Percentiles rank a stretch among this genome's conserved stretches.
These are phyloP conservation scores for Phrynocephalus vlangalii DNA, from an alignment of 2,797 vertebrate species.

Conservation along the genomic window DNA sequence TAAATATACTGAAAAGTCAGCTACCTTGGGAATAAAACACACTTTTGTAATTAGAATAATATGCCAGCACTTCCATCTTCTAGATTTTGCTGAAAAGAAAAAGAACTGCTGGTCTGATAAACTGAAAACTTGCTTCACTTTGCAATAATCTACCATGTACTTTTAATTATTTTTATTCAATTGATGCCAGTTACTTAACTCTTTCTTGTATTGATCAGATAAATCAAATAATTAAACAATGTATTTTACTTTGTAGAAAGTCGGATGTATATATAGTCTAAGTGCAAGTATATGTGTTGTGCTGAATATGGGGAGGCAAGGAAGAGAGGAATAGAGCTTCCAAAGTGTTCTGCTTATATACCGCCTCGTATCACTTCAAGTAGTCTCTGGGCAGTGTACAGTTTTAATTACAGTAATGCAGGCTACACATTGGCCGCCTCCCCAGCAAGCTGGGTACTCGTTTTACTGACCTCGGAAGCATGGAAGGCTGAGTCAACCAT, in stretches of 20 bases:
- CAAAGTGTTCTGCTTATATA: too few relatives aligned
- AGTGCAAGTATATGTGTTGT: background rate
- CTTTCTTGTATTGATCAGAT: background rate
- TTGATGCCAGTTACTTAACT: background rate
- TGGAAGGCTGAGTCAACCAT: too few relatives aligned
- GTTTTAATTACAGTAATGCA: too few relatives aligned
- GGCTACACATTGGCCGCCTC: too few relatives aligned
- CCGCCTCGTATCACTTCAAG: too few relatives aligned
- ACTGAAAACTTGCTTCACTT: background rate
- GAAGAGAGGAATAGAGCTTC: too few relatives aligned
- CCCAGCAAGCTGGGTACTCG: too few relatives aligned
- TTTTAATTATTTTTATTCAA: conserved; percentile 27
- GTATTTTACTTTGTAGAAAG: background rate
- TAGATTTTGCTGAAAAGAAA: background rate
- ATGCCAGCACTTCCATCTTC: conserved; percentile 24
- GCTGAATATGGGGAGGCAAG: background rate
- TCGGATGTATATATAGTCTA: background rate
- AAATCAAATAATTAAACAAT: background rate
- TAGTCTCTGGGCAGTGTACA: too few relatives aligned
- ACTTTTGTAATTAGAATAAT: conserved; percentile 38
- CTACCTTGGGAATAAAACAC: conserved; percentile 26
- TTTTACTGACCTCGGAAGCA: too few relatives aligned
- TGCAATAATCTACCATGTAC: background rate
- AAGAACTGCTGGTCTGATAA: background rate
- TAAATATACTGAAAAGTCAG: conserved; percentile 42